Base-by-base conservation (phyloP, 2,797 vertebrate species). In the Dermochelys coriacea region DNA sequence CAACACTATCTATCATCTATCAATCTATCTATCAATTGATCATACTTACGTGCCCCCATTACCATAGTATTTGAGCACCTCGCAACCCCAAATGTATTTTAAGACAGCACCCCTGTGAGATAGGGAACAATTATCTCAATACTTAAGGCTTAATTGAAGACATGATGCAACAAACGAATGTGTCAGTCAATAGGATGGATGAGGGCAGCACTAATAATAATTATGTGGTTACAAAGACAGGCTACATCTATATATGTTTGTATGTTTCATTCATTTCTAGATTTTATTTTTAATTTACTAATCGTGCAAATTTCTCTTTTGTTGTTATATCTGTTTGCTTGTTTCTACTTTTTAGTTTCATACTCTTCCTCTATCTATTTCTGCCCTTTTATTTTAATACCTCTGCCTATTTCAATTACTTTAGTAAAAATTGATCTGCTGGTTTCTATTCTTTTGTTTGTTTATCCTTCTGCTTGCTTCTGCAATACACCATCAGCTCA, bases 101-200 rank as follows among this genome's bases (percentile, higher is more conserved):
- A 59, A 59, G 29, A 29, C 45, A 27, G 8, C 41, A 29, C 25
- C 27, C 6, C 12, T 47, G 23, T 15, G 25, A 27, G 8, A 27
- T 47, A 75, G 12, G 14, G 74, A 75, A 47, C 25, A 47, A 45
- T 75, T 75, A 75, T 16, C 41, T 27, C 41, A 47, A 25, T 27
- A 23, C 29, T 47, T 12, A 14, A 45, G 41, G 74, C 74, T 6
- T 51, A 11, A 5, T n/a, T 80, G 37, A 61, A 80, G 59, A 59
- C 0, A 34, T 5, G 45, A 55, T 37, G 2, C 12, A 45, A 84
- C 12, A 68, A 0, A 3, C 0, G 6, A 92, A 5, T 11, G 34
- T 5, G 50, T n/a, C 37, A 89, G 59, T 8, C 8, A 77, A 85
- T 75, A 80, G 27, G 3, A 15, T 64, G 47, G 4, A 3, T 74